phyloP scores from a whole-genome alignment of 2,797 vertebrate genomes.

The Hippoglossus hippoglossus region DNA sequence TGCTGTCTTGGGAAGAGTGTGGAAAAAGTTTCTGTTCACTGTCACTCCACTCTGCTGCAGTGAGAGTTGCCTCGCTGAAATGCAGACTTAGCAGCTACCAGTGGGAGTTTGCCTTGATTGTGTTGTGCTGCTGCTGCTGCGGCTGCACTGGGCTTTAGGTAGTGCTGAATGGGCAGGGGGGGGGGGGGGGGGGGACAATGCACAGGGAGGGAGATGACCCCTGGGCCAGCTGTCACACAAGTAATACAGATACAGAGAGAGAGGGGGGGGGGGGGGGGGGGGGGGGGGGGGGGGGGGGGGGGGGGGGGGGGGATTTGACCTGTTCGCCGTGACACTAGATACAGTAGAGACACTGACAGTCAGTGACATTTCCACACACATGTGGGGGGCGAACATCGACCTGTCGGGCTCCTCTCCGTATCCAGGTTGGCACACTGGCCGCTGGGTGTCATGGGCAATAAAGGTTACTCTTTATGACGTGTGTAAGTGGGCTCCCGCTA shows the following conservation, averaged over 20 bases:
- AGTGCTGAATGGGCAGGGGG: conserved; percentile 83
- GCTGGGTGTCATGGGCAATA: conserved; percentile 69
- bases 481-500: conserved; percentile 72
- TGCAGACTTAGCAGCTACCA: conserved; percentile 75
- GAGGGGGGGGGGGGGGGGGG: background rate
- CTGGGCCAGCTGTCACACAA: conserved; percentile 77
- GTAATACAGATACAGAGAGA: conserved; percentile 42
- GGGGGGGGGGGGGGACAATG: conserved; percentile 75
- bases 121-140: conserved; percentile 74
- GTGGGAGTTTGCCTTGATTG: conserved; percentile 78
- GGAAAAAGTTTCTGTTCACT: conserved; percentile 75
- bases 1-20: conserved; percentile 65
- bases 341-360: conserved; percentile 50
- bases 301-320: conserved; percentile 23
- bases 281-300: conserved; percentile 1
- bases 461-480: conserved; percentile 82
- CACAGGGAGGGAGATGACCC: conserved; percentile 78
- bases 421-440: conserved; percentile 25
- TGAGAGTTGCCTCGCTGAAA: conserved; percentile 73
- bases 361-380: conserved; percentile 70
- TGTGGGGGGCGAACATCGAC: conserved; percentile 47
- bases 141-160: conserved; percentile 67
- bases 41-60: conserved; percentile 73
- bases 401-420: conserved; percentile 36
- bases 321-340: conserved; percentile 41